These are phyloP conservation scores for Eulithis testata DNA, from an alignment of 2,888 invertebrate genomes.

Conservation along the genomic window DNA sequence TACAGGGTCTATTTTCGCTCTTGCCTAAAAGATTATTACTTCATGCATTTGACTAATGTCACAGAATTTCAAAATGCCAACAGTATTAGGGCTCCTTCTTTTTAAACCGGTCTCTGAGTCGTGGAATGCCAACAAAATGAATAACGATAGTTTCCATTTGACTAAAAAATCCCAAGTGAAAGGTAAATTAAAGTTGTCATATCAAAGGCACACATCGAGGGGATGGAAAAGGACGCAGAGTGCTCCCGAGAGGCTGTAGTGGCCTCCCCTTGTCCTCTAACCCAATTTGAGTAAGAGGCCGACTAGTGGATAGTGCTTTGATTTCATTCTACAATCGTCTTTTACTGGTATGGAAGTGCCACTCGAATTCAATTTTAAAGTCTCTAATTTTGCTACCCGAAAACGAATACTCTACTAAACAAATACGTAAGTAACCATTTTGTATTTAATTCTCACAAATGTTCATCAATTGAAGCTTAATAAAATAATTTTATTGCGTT, in stretches of 20 bases:
- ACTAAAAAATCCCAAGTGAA: conserved; percentile 21
- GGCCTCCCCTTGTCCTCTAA: conserved; percentile 58
- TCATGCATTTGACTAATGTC: too few relatives aligned
- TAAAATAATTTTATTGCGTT: too few relatives aligned
- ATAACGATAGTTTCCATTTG: conserved; percentile 4
- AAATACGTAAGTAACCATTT: too few relatives aligned
- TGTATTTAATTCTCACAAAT: too few relatives aligned
- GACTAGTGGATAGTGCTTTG: conserved; percentile 58
- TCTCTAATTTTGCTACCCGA: neutral
- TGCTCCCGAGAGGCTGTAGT: conserved; percentile 48
- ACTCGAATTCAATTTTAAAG: conserved; percentile 8
- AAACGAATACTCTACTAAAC: too few relatives aligned
- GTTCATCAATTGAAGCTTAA: too few relatives aligned
- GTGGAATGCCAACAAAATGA: conserved; percentile 5
- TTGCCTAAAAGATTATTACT: too few relatives aligned
- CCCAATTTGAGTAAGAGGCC: conserved; percentile 64
- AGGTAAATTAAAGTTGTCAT: conserved; percentile 49
- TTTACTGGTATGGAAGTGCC: conserved; percentile 22
- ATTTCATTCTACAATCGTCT: conserved; percentile 55
- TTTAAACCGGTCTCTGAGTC: too few relatives aligned
- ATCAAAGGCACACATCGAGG: conserved; percentile 41
- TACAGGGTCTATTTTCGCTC: neutral
- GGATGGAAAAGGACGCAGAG: conserved; percentile 44
- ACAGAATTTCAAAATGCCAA: neutral
- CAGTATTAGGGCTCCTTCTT: neutral